A percentile compares a stretch with the other conserved stretches of the same genome.
phyloP scores from a whole-genome alignment of 92 coral and sea anemone genomes.

The Zoanthus sociatus region DNA sequence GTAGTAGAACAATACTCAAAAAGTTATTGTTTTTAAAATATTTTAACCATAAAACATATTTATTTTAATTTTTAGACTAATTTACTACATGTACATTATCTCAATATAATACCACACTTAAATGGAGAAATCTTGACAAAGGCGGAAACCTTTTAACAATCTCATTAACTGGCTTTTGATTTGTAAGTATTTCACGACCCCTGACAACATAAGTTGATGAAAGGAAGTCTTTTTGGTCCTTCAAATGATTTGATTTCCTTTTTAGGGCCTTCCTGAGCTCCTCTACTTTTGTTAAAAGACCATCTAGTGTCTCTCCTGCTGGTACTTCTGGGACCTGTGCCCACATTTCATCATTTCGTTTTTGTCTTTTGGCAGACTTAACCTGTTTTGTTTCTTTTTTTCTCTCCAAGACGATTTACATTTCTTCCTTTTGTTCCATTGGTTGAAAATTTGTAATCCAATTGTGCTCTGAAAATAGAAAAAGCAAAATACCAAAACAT shows the following conservation, averaged over 20 bases:
- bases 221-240: not conserved
- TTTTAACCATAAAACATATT: too few species aligned
- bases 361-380: not conserved
- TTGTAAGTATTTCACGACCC: too few species aligned
- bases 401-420: not conserved
- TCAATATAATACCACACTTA: too few species aligned
- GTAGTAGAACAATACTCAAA: too few species aligned
- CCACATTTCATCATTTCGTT: not conserved
- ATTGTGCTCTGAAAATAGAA: not conserved
- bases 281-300: not conserved
- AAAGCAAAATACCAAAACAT: too few species aligned
- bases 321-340: not conserved
- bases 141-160: too few species aligned
- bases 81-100: too few species aligned
- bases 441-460: not conserved
- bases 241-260: not conserved
- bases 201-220: too few species aligned
- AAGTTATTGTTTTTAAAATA: too few species aligned
- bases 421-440: not conserved
- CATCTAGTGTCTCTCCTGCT: not conserved
- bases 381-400: not conserved
- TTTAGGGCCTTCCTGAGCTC: not conserved
- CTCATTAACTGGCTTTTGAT: too few species aligned
- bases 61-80: too few species aligned
- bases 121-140: too few species aligned